Evolutionary conservation across 2,888 invertebrate species (phyloP).

Genomic region (Andrena trimmerana): DNA sequence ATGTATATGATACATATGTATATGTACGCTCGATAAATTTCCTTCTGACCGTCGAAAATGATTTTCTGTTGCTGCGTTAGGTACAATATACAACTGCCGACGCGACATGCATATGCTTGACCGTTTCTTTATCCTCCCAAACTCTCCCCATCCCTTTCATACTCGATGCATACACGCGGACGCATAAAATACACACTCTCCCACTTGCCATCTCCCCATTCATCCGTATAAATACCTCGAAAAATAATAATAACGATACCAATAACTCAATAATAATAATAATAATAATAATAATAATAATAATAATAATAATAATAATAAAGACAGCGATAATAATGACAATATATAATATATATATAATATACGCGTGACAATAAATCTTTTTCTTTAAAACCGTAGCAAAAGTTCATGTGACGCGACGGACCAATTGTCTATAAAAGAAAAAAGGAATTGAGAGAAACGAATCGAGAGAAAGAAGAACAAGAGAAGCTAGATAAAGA

Average conservation of each 20-base stretch:
- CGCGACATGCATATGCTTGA: slow-evolving; percentile 45
- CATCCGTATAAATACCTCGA: slow-evolving; percentile 63
- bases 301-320: slow-evolving; percentile 20
- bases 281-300: slow-evolving; percentile 55
- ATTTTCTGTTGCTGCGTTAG: slow-evolving; percentile 52
- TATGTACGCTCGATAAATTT: slow-evolving; percentile 42
- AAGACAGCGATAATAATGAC: slow-evolving; percentile 49
- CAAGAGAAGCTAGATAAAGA: slow-evolving; percentile 21
- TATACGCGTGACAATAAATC: slow-evolving; percentile 30
- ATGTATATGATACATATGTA: slow-evolving; percentile 49
- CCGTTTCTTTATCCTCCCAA: slow-evolving; percentile 8
- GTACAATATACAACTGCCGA: slow-evolving; percentile 69
- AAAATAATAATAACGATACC: slow-evolving; percentile 64
- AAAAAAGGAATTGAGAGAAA: background rate
- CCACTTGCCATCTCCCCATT: slow-evolving; percentile 29
- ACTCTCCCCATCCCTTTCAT: slow-evolving; percentile 26
- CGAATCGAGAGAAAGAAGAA: slow-evolving; percentile 29
- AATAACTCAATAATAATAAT: slow-evolving; percentile 63
- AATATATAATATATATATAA: slow-evolving; percentile 49
- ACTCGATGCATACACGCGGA: slow-evolving; percentile 13
- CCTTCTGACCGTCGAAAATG: slow-evolving; percentile 25
- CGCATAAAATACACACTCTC: slow-evolving; percentile 10
- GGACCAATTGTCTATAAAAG: slow-evolving; percentile 13
- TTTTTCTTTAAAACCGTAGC: slow-evolving; percentile 40
- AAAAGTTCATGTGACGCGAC: slow-evolving; percentile 37